Percentiles rank a stretch among this genome's conserved stretches.
Evolutionary conservation across 2,888 invertebrate species (phyloP).

Genomic region (Tanypteryx hageni): DNA sequence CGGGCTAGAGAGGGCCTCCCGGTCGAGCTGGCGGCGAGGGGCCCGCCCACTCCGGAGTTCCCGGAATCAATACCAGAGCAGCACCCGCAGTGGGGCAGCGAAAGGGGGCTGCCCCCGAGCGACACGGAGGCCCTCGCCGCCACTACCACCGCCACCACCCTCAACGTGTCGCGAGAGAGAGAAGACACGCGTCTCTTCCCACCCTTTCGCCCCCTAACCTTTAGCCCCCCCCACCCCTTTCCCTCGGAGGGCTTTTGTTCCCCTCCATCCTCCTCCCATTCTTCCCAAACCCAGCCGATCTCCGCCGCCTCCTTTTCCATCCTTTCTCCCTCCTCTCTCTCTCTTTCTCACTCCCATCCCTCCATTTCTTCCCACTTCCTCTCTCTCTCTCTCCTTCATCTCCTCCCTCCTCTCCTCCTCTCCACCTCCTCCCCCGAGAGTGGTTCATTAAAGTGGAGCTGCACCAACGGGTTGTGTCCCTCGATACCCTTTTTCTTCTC

Average conservation of each 20-base stretch:
- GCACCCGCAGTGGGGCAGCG: constrained; percentile 32
- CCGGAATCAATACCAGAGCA: constrained; percentile 35
- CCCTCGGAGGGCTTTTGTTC: neutral
- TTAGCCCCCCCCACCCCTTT: neutral
- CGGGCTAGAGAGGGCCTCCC: constrained; percentile 16
- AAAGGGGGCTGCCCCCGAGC: constrained; percentile 28
- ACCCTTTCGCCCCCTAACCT: neutral
- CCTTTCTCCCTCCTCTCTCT: neutral
- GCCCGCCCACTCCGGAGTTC: constrained; percentile 29
- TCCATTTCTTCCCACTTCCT: too few species aligned
- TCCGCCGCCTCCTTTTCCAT: neutral
- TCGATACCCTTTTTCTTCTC: neutral
- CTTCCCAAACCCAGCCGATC: neutral
- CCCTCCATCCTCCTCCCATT: neutral
- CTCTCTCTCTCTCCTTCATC: neutral
- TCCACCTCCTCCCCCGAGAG: neutral
- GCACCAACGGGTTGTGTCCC: neutral
- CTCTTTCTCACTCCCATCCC: too few species aligned
- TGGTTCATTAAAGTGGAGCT: constrained; percentile 17
- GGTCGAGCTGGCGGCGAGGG: constrained; percentile 26
- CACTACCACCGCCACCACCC: constrained; percentile 10
- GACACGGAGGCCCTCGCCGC: constrained; percentile 6
- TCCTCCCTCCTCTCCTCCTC: neutral
- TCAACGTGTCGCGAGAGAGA: neutral
- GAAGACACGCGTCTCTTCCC: neutral